Evolutionary conservation across 1,140 invertebrate species (phyloP), one percentile per base, ranked within the genome.

Genomic region (Myzus persicae): DNA sequence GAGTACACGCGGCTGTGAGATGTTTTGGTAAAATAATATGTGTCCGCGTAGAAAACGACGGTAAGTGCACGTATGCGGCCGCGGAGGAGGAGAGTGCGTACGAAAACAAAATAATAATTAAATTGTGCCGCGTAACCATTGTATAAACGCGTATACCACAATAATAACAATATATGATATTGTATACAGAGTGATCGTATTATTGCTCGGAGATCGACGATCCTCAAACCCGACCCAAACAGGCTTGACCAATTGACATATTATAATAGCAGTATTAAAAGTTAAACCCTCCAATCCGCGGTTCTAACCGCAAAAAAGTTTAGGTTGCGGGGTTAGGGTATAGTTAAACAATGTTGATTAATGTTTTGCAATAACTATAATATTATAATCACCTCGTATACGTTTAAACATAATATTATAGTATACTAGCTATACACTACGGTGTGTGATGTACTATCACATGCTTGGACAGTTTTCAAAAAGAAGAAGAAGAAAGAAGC

Each of bases 21-120:
- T 82, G 76, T 82, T 82, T 84, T 84, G 82, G 24, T 42, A 31
- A 84, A 84, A 84, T 84, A 84, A 42, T 40, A 42, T 40, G 40
- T 84, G 38, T 84, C 59, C 31, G 31, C 59, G 40, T 42, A 84
- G 38, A 42, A 84, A 84, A 84, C 38, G 38, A 40, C 24, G 36
- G 22, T 82, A 38, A 84, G 26, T 84, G 40, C 38, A 84, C 82
- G 82, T 84, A 84, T 26, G 82, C 9, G 24, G 20, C n/a, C 8
- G 22, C 36, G 22, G 36, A 82, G 76, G 7, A 24, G 20, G 24
- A 84, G 40, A 84, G 31, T 18, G 31, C 84, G 84, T 87, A 44
- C 84, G 42, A 44, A 44, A 31, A 87, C 84, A 44, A 87, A 87
- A 87, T 87, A 85, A 31, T 85, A 87, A 87, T 87, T 87, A 87